phyloP scores from a whole-genome alignment of 2,888 invertebrate species.

The Encarsia formosa region DNA sequence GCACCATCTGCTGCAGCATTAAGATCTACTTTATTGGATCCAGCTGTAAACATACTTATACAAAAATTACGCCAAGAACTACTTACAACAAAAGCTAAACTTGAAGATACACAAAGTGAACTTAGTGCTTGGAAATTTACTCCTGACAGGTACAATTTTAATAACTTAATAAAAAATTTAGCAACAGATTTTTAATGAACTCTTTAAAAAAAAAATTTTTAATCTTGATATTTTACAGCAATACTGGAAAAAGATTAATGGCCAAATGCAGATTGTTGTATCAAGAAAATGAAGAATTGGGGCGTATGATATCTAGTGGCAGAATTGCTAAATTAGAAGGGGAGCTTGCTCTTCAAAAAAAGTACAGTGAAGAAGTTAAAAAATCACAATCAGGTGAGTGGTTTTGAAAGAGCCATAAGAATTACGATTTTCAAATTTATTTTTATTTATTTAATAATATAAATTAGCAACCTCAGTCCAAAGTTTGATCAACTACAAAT shows the following conservation, averaged over 20 bases:
- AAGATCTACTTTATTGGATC: slow-evolving; percentile 84
- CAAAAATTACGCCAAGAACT: slow-evolving; percentile 88
- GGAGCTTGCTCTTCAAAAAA: slow-evolving; percentile 90
- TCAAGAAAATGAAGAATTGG: slow-evolving; percentile 96
- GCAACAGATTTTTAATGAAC: neutral
- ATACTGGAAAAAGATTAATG: slow-evolving; percentile 96
- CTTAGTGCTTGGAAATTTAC: slow-evolving; percentile 98
- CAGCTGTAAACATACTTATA: slow-evolving; percentile 90
- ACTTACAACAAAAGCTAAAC: slow-evolving; percentile 79
- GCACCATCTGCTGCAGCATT: slow-evolving; percentile 72
- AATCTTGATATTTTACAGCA: slow-evolving; percentile 56
- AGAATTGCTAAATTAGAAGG: slow-evolving; percentile 92
- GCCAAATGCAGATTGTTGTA: slow-evolving; percentile 91
- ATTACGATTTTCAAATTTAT: slow-evolving; percentile 9
- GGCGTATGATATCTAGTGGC: slow-evolving; percentile 92
- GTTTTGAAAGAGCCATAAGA: no score
- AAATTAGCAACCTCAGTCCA: no score
- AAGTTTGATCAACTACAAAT: no score
- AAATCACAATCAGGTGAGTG: slow-evolving; percentile 85
- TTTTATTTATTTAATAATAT: slow-evolving; percentile 2
- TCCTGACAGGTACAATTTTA: slow-evolving; percentile 72
- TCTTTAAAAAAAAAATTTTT: neutral
- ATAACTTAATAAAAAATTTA: no score
- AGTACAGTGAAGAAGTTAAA: slow-evolving; percentile 93
- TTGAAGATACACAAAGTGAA: slow-evolving; percentile 97